A percentile compares a stretch with the other conserved stretches of the same genome.
These are phyloP conservation scores for Encarsia formosa DNA, from an alignment of 2,888 invertebrate genomes.

Conservation along the genomic window DNA sequence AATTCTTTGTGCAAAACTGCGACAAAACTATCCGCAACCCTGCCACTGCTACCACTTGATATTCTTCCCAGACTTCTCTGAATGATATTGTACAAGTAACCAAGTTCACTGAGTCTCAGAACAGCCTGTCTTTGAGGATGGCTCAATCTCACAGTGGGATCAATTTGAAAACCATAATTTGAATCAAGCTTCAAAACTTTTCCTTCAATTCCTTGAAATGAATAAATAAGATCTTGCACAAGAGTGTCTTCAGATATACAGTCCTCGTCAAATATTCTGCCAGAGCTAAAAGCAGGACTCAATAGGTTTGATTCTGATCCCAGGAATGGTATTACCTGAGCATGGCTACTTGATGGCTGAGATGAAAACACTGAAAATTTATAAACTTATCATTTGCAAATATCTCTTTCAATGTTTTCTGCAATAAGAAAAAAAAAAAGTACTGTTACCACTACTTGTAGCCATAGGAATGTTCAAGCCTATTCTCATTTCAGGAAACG, in stretches of 20 bases:
- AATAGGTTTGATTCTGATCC: conserved; percentile 33
- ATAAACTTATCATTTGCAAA: background rate
- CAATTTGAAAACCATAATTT: conserved; percentile 61
- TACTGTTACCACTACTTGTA: conserved; percentile 41
- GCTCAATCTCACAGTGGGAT: conserved; percentile 55
- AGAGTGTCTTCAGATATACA: conserved; percentile 54
- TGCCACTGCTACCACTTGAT: conserved; percentile 62
- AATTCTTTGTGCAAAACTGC: conserved; percentile 80
- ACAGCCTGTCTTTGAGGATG: conserved; percentile 61
- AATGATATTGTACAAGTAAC: conserved; percentile 79
- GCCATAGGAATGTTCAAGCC: conserved; percentile 38
- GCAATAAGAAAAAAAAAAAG: background rate
- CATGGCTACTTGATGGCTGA: conserved; percentile 37
- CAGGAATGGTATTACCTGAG: conserved; percentile 40
- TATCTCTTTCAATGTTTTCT: background rate
- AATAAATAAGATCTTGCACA: conserved; percentile 76
- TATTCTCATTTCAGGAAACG: conserved; percentile 41
- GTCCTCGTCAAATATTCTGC: conserved; percentile 42
- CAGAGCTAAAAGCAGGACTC: conserved; percentile 30
- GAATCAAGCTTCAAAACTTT: conserved; percentile 67
- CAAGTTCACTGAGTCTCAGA: conserved; percentile 77
- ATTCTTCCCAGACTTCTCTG: conserved; percentile 72
- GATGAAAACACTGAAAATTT: conserved; percentile 35
- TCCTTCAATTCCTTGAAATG: conserved; percentile 85
- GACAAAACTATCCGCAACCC: conserved; percentile 82